Evolutionary conservation across 1,140 invertebrate species (phyloP), one percentile per base, ranked within the genome.

Genomic region (Proales similis): DNA sequence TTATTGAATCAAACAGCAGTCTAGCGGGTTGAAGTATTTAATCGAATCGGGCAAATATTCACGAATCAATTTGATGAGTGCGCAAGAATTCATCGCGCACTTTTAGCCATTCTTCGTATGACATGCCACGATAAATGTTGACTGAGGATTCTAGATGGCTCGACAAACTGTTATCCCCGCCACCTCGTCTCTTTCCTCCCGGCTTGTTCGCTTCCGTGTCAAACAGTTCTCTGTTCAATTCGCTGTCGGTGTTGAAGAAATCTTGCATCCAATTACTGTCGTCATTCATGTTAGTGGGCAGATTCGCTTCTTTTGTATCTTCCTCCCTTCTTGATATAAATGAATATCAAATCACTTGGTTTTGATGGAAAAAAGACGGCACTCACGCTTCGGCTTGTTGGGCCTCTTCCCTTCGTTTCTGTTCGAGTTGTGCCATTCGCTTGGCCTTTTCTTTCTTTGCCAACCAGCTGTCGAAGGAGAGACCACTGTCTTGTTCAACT

Each of bases 21-120:
- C n/a, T n/a, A n/a, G n/a, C n/a, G n/a, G n/a, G n/a, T n/a, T n/a
- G n/a, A n/a, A n/a, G n/a, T n/a, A n/a, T n/a, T n/a, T n/a, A n/a
- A n/a, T n/a, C n/a, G n/a, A n/a, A n/a, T n/a, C n/a, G n/a, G n/a
- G n/a, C n/a, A n/a, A n/a, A n/a, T n/a, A n/a, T n/a, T n/a, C n/a
- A n/a, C n/a, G n/a, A n/a, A n/a, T n/a, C n/a, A n/a, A 57, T 57
- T 17, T 57, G 39, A 57, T 57, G 51, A 26, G 51, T n/a, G 39
- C 45, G 39, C 45, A 57, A 57, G 32, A 57, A 57, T 26, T 36
- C 27, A 29, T 57, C 51, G 11, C 51, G 39, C 20, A 57, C 32
- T 12, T 57, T 57, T 4, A 29, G 39, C 51, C 51, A 57, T 57
- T 57, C 51, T 24, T 57, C 51, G 30, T 57, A 57, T 29, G 33